Percentiles rank a stretch among this genome's conserved stretches.
These are phyloP conservation scores for Diplogasteroides magnus DNA, from an alignment of 1,140 invertebrate species.

Conservation along the genomic window DNA sequence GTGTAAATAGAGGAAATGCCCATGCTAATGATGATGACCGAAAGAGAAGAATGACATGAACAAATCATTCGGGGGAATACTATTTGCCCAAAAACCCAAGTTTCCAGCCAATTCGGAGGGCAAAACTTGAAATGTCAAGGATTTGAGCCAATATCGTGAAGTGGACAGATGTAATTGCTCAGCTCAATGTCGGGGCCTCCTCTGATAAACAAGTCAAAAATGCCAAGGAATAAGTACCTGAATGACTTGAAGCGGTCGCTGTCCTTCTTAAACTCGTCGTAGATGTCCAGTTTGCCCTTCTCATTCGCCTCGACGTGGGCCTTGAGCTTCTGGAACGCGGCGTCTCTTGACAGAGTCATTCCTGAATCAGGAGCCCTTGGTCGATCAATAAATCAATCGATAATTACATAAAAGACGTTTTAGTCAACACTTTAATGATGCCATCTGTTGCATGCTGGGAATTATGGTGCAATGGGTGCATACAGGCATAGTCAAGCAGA, in stretches of 20 bases:
- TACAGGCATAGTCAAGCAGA: too few relatives aligned
- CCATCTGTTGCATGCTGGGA: too few relatives aligned
- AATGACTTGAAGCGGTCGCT: conserved; percentile 47
- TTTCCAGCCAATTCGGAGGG: too few relatives aligned
- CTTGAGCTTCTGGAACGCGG: conserved; percentile 33
- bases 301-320: conserved; percentile 29
- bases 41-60: not conserved
- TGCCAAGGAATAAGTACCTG: conserved; percentile 12
- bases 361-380: not conserved
- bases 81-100: not conserved
- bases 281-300: conserved; percentile 37
- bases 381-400: too few relatives aligned
- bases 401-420: too few relatives aligned
- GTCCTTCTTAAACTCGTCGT: conserved; percentile 42
- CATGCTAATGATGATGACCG: too few relatives aligned
- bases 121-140: not conserved
- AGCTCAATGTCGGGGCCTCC: not conserved
- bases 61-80: not conserved
- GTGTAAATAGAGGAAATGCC: too few relatives aligned
- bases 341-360: conserved; percentile 38
- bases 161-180: not conserved
- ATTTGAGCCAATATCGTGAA: not conserved
- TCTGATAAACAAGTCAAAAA: not conserved
- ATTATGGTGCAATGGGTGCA: too few relatives aligned
- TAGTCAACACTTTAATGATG: too few relatives aligned